Percentiles rank a stretch among this genome's conserved stretches.
Evolutionary conservation across 2,888 invertebrate genomes (phyloP).

Genomic region (Apamea crenata): DNA sequence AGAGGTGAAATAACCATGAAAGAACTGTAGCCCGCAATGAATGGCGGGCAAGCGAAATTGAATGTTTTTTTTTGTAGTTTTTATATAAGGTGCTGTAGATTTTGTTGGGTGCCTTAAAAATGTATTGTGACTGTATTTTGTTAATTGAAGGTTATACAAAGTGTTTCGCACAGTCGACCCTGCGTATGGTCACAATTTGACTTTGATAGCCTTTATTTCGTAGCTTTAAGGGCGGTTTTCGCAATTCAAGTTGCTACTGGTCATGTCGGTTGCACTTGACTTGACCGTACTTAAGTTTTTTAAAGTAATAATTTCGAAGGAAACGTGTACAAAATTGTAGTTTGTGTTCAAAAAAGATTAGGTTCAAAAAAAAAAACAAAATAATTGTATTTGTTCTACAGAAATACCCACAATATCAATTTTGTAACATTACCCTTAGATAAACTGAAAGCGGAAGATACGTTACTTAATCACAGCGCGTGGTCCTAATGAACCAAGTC

Average conservation of each 20-base stretch:
- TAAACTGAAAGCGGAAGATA: too few relatives aligned
- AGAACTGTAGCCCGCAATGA: conserved; percentile 6
- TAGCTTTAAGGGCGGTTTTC: background rate
- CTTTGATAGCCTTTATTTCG: background rate
- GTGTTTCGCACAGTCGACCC: background rate
- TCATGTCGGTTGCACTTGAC: background rate
- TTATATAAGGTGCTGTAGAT: background rate
- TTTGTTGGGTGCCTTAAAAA: conserved; percentile 14
- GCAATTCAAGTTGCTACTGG: background rate
- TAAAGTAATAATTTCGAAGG: background rate
- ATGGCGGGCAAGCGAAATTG: conserved; percentile 21
- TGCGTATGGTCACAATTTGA: background rate
- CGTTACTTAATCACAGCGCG: too few relatives aligned
- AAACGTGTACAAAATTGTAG: background rate
- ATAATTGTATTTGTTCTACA: background rate
- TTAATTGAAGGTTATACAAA: background rate
- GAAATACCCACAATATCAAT: background rate
- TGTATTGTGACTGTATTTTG: background rate
- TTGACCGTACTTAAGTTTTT: too few relatives aligned
- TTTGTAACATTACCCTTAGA: background rate
- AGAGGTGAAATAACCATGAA: background rate
- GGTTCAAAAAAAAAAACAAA: background rate
- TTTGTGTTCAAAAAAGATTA: background rate
- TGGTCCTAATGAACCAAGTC: too few relatives aligned
- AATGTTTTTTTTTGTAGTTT: conserved; percentile 6